Percentiles rank a stretch among this genome's conserved stretches.
These are phyloP conservation scores for Cygnus buccinator DNA, from an alignment of 2,113 vertebrate species.

Conservation along the genomic window DNA sequence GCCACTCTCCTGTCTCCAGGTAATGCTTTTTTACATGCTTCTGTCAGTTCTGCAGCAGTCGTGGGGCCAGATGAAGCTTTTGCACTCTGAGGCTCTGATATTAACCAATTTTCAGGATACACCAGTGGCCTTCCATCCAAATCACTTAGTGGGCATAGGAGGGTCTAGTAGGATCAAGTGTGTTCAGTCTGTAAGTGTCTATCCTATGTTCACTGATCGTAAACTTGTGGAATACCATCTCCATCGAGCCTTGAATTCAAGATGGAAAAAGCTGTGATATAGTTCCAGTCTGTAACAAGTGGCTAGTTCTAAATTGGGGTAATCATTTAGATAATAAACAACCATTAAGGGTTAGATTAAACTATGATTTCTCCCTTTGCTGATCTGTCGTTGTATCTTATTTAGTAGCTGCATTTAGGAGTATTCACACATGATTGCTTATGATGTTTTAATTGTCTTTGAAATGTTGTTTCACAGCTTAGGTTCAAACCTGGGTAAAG, in stretches of 20 bases:
- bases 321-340: slow-evolving; percentile 24
- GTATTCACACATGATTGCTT: slow-evolving; percentile 56
- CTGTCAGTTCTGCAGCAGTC: not conserved
- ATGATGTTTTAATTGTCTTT: slow-evolving; percentile 53
- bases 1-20: not conserved
- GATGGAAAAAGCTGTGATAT: not conserved
- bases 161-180: not conserved
- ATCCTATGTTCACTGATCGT: not conserved
- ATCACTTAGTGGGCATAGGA: accelerated
- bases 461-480: slow-evolving; percentile 29
- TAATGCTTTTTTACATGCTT: not conserved
- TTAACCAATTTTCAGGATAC: not conserved
- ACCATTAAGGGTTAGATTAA: slow-evolving; percentile 21
- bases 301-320: not conserved
- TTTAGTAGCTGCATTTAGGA: slow-evolving; percentile 27
- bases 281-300: not conserved
- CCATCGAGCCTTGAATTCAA: not conserved
- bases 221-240: not conserved
- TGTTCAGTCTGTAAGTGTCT: not conserved
- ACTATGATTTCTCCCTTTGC: slow-evolving; percentile 7
- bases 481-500: slow-evolving; percentile 29
- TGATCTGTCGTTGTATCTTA: not conserved
- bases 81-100: not conserved
- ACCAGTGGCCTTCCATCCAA: not conserved
- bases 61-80: not conserved